A percentile compares a stretch with the other conserved stretches of the same genome.
Conservation (phyloP, 2,888 invertebrate species). For the Drosophila multiciliata region DNA sequence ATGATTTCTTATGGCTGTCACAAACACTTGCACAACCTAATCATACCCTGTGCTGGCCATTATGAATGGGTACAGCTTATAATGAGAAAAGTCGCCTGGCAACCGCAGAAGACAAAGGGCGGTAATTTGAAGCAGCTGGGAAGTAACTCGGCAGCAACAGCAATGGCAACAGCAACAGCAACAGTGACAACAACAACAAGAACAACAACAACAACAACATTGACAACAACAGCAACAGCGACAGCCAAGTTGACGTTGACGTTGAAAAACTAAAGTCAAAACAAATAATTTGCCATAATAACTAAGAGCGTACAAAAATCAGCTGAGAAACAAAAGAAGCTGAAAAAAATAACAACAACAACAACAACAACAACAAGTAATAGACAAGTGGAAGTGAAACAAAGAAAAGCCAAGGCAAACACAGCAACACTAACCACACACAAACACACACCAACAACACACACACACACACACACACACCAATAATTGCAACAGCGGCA, state of each 20-base stretch:
- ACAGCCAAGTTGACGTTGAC: constrained; percentile 46
- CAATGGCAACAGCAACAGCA: constrained; percentile 29
- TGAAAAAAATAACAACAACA: background rate
- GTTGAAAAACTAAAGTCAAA: constrained; percentile 72
- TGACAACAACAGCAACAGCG: constrained; percentile 18
- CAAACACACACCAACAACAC: constrained; percentile 1
- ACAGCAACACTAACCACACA: constrained; percentile 27
- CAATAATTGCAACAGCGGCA: background rate
- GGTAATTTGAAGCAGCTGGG: constrained; percentile 77
- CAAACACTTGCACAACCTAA: background rate
- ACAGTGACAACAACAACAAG: constrained; percentile 17
- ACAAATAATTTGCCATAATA: constrained; percentile 80
- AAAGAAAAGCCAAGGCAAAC: constrained; percentile 61
- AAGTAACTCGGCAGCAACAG: constrained; percentile 43
- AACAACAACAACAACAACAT: constrained; percentile 14
- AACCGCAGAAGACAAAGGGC: constrained; percentile 70
- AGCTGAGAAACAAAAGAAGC: constrained; percentile 50
- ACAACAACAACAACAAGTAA: constrained; percentile 37
- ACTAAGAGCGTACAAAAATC: constrained; percentile 72
- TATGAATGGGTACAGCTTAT: background rate
- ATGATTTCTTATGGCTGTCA: background rate
- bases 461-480: constrained; percentile 1
- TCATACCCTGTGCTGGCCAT: background rate
- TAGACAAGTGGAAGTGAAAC: constrained; percentile 73
- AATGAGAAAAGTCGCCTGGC: constrained; percentile 55